Conservation (phyloP, 2,888 invertebrate species). For the Stenoptilia bipunctidactyla region DNA sequence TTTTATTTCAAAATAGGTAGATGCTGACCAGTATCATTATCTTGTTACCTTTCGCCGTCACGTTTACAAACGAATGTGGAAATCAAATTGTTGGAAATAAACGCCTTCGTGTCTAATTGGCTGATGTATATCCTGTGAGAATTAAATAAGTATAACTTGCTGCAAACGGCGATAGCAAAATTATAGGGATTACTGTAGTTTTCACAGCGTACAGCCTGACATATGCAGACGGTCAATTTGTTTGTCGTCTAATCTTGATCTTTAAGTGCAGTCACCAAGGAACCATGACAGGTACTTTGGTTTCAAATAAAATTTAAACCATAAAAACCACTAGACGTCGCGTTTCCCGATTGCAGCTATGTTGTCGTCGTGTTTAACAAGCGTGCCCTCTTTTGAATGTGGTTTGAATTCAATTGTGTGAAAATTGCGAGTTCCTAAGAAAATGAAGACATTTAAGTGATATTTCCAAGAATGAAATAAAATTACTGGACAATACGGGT, state of each 20-base stretch:
- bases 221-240: slow-evolving; percentile 32
- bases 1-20: too few relatives aligned
- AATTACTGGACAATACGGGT: slow-evolving; percentile 19
- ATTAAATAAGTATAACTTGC: background rate
- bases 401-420: slow-evolving; percentile 15
- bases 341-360: slow-evolving; percentile 14
- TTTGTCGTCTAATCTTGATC: slow-evolving; percentile 24
- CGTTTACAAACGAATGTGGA: too few relatives aligned
- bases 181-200: slow-evolving; percentile 8
- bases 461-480: slow-evolving; percentile 18
- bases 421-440: slow-evolving; percentile 9
- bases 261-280: background rate
- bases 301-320: background rate
- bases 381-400: slow-evolving; percentile 25
- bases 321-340: slow-evolving; percentile 20
- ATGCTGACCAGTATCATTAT: too few relatives aligned
- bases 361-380: slow-evolving; percentile 25
- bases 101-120: background rate
- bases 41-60: too few relatives aligned
- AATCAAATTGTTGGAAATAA: background rate
- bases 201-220: slow-evolving; percentile 10
- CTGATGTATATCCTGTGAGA: background rate
- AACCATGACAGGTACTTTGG: background rate
- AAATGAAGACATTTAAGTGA: slow-evolving; percentile 15
- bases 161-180: slow-evolving; percentile 9